Evolutionary conservation across 2,797 vertebrate species (phyloP).

Genomic region (Rhincodon typus): DNA sequence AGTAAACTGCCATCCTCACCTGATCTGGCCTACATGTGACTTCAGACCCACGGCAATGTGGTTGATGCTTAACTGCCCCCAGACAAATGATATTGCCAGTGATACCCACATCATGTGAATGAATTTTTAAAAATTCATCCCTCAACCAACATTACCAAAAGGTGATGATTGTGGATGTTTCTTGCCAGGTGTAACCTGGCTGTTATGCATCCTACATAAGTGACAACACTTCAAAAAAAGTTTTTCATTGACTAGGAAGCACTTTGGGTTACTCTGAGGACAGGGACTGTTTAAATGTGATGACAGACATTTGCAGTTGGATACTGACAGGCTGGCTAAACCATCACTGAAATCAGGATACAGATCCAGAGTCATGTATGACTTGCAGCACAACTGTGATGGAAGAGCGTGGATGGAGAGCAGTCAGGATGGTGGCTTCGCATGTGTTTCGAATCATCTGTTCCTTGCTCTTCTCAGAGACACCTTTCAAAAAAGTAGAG

Average conservation of each 20-base stretch:
- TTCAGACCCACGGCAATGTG: no score
- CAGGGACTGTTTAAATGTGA: neutral
- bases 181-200: neutral
- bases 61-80: no score
- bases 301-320: neutral
- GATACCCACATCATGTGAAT: no score
- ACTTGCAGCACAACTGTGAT: constrained; percentile 77
- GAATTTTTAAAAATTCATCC: neutral
- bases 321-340: neutral
- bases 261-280: neutral
- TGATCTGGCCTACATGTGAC: no score
- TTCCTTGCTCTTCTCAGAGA: constrained; percentile 71
- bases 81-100: no score
- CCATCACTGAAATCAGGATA: constrained; percentile 63
- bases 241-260: neutral
- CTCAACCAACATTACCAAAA: neutral
- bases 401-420: constrained; percentile 78
- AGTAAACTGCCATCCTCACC: no score
- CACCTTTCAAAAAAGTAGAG: constrained; percentile 53
- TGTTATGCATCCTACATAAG: neutral
- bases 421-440: constrained; percentile 66
- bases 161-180: neutral
- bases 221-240: neutral
- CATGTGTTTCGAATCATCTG: constrained; percentile 76
- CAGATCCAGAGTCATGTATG: constrained; percentile 75